Percentiles rank a stretch among this genome's conserved stretches.
Conservation (phyloP, 1,140 invertebrate species). For the Caenorhabditis tropicalis region DNA sequence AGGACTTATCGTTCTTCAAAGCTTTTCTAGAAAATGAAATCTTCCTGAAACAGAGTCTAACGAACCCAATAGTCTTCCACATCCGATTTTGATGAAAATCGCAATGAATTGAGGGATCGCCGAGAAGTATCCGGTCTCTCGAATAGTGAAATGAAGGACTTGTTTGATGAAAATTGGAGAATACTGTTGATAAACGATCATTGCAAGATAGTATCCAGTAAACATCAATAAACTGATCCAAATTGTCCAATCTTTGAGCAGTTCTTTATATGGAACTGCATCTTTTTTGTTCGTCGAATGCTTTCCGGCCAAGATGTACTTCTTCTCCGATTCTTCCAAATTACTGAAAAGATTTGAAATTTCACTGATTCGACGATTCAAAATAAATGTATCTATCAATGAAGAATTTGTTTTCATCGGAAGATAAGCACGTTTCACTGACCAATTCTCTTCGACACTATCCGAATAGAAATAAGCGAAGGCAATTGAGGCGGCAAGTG, state of each 20-base stretch:
- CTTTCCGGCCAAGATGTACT: constrained; percentile 41
- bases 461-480: constrained; percentile 34
- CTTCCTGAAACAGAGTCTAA: not conserved
- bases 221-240: constrained; percentile 32
- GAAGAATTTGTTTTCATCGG: not conserved
- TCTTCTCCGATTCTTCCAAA: constrained; percentile 23
- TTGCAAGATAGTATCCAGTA: constrained; percentile 35
- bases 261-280: constrained; percentile 8
- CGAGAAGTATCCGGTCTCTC: constrained; percentile 53
- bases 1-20: no score
- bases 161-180: constrained; percentile 51
- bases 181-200: constrained; percentile 50
- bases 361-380: not conserved
- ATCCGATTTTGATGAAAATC: constrained; percentile 48
- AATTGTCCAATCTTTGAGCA: constrained; percentile 8
- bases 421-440: no score
- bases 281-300: not conserved
- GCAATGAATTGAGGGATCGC: constrained; percentile 49
- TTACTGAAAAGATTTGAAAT: not conserved
- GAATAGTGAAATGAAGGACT: constrained; percentile 47
- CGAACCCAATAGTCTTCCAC: constrained; percentile 26
- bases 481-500: constrained; percentile 5
- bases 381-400: no score
- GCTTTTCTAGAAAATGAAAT: no score
- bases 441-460: constrained; percentile 26